phyloP scores from a whole-genome alignment of 2,888 invertebrate species.

The Bimastos eiseni region DNA sequence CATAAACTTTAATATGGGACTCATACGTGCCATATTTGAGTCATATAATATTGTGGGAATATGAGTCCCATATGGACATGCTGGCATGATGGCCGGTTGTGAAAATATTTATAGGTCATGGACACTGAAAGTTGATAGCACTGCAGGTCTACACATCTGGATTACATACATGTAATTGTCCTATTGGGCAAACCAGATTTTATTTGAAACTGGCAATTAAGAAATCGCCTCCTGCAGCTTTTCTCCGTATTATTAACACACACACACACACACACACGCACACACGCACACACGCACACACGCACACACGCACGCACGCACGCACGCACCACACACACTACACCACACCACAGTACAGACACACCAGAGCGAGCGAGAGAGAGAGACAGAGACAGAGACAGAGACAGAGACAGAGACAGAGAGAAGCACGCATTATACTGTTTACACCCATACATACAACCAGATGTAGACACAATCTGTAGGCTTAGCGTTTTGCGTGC shows the following conservation, averaged over 20 bases:
- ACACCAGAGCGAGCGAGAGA: too few relatives aligned
- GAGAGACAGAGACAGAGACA: too few relatives aligned
- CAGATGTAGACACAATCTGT: too few relatives aligned
- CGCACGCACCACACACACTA: neutral
- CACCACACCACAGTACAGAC: too few relatives aligned
- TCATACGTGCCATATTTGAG: too few relatives aligned
- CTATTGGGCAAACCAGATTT: neutral
- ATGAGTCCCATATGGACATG: too few relatives aligned
- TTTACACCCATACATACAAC: neutral
- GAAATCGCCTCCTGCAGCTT: neutral
- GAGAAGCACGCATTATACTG: too few relatives aligned
- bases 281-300: too few relatives aligned
- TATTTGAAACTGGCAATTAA: neutral
- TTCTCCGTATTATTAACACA: neutral
- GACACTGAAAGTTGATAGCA: neutral
- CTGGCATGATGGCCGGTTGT: neutral
- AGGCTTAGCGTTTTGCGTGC: neutral
- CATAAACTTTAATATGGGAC: too few relatives aligned
- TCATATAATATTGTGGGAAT: too few relatives aligned
- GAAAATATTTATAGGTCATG: neutral
- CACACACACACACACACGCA: neutral
- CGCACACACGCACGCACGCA: too few relatives aligned
- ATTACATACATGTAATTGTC: neutral
- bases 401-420: neutral
- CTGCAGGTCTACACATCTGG: neutral